phyloP scores from a whole-genome alignment of 2,797 vertebrate species.

The Poliocrania exsul region DNA sequence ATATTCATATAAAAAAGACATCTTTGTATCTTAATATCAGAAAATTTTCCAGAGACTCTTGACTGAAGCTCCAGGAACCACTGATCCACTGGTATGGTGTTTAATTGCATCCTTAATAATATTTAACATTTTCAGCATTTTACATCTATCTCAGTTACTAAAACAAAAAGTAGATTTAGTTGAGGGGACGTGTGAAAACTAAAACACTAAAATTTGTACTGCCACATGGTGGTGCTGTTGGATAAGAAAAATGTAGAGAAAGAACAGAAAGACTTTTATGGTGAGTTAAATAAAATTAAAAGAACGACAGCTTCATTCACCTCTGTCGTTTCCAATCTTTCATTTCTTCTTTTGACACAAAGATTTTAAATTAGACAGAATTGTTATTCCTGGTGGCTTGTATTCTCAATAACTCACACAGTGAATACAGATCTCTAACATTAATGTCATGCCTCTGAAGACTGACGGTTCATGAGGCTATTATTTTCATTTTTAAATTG shows the following conservation, averaged over 20 bases:
- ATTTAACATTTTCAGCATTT: not conserved
- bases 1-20: not conserved
- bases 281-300: conserved; percentile 86
- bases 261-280: conserved; percentile 45
- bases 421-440: conserved; percentile 65
- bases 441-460: conserved; percentile 58
- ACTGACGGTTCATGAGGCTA: conserved; percentile 62
- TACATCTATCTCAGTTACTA: not conserved
- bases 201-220: not conserved
- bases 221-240: conserved; percentile 77
- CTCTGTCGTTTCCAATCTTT: conserved; percentile 78
- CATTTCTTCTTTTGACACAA: conserved; percentile 74
- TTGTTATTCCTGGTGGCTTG: conserved; percentile 76
- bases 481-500: conserved; percentile 71
- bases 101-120: not conserved
- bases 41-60: not conserved
- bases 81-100: not conserved
- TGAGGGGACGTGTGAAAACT: not conserved
- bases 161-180: not conserved
- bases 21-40: not conserved
- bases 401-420: conserved; percentile 55
- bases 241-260: conserved; percentile 52
- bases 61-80: not conserved
- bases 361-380: conserved; percentile 76
- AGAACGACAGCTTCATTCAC: conserved; percentile 82